Evolutionary conservation across 2,888 invertebrate genomes (phyloP), one percentile per base, ranked within the genome.

Genomic region (Odontothrips loti): DNA sequence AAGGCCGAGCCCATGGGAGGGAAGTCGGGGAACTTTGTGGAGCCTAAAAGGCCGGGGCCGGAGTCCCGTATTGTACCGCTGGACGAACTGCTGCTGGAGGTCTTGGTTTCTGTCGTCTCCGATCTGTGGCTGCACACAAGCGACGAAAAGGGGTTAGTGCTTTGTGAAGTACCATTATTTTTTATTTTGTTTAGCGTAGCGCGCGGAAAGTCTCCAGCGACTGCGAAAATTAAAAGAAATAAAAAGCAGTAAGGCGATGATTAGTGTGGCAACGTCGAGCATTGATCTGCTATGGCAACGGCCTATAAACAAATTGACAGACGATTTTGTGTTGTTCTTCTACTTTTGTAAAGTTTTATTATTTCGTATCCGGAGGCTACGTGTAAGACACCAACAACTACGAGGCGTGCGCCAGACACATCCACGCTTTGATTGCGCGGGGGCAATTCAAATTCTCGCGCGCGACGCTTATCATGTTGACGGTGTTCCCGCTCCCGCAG

Each of bases 1-100:
- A 87, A 87, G 84, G 86, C 86, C 83, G 87, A 86, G 83, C 86
- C 86, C 85, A 84, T 86, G 83, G 86, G 84, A 82, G 86, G 86
- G 83, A 84, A 84, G n/a, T 75, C 23, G n/a, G 68, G 68, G 27
- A 75, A 75, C 68, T 27, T 75, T 23, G 68, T 75, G 12, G 68
- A 75, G 68, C 68, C 68, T 75, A 75, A 75, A 12, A 75, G 68
- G 23, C 68, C 68, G 68, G 68, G 68, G 68, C 68, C 68, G 68
- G 68, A 27, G 68, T 75, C 68, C 23, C 68, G 68, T 75, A 75
- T 75, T 75, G 68, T 75, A 75, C 68, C 68, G 68, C 68, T 75
- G 27, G 68, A 75, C 0, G 68, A 23, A 27, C 68, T 75, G 68
- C 68, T 75, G 68, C 68, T 75, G 11, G 68, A 75, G 1, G 68